A percentile compares a stretch with the other conserved stretches of the same genome.
These are phyloP conservation scores for Stenchaetothrips biformis DNA, from an alignment of 2,888 invertebrate species.

Conservation along the genomic window DNA sequence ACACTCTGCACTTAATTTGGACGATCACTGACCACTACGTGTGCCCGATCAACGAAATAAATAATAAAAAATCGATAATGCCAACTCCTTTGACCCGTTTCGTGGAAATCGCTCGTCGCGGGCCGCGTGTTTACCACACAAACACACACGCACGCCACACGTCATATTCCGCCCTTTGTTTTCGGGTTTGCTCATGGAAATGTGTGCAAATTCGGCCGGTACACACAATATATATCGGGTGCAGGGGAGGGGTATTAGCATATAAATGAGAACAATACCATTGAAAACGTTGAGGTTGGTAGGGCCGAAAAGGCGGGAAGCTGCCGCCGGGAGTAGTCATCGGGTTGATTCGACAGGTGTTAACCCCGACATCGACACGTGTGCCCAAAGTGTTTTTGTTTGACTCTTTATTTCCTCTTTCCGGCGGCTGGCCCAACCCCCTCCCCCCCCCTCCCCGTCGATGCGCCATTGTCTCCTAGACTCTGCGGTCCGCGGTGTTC, in stretches of 20 bases:
- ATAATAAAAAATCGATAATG: too few species aligned
- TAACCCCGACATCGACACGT: too few species aligned
- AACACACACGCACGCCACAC: neutral
- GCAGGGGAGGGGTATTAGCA: neutral
- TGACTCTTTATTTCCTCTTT: neutral
- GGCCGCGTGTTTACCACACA: too few species aligned
- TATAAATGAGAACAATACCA: constrained; percentile 24
- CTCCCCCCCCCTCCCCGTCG: neutral
- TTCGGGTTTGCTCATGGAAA: constrained; percentile 10
- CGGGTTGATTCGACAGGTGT: too few species aligned
- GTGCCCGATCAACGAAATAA: too few species aligned
- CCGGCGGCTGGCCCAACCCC: neutral
- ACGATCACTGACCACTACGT: neutral
- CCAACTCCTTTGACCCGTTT: neutral
- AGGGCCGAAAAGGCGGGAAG: too few species aligned
- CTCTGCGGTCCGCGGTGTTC: neutral
- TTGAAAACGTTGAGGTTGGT: neutral
- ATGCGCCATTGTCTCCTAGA: neutral
- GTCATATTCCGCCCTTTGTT: constrained; percentile 24
- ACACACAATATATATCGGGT: constrained; percentile 20
- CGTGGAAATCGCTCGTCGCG: neutral
- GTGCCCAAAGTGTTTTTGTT: neutral
- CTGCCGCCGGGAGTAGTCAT: neutral
- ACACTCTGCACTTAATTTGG: too few species aligned
- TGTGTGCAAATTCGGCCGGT: constrained; percentile 11